phyloP scores from a whole-genome alignment of 2,797 vertebrate species.

The Eupleurogrammus muticus region DNA sequence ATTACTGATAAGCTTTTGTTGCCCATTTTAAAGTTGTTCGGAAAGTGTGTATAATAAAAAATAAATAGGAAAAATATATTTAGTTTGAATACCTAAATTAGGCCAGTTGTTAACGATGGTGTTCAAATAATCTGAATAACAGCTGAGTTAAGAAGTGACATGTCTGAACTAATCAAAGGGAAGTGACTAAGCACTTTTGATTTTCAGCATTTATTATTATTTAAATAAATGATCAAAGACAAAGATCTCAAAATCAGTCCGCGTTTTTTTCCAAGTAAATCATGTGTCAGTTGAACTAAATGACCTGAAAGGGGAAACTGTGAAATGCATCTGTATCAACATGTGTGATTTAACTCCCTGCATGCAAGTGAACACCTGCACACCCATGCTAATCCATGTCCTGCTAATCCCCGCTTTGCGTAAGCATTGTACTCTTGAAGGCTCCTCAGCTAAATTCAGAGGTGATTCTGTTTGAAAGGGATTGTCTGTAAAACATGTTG shows the following conservation, averaged over 20 bases:
- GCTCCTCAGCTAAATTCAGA: neutral
- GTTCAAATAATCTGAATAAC: too few species aligned
- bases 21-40: too few species aligned
- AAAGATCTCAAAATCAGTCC: neutral
- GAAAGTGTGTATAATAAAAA: too few species aligned
- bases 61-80: neutral
- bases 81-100: neutral
- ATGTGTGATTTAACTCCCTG: constrained; percentile 36
- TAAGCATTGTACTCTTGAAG: constrained; percentile 8
- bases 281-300: neutral
- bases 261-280: neutral
- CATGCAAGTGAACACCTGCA: constrained; percentile 52
- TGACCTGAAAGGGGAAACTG: neutral
- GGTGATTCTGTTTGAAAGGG: constrained; percentile 8
- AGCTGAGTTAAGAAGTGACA: neutral
- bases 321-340: neutral
- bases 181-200: too few species aligned
- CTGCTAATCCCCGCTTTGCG: constrained; percentile 38
- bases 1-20: too few species aligned
- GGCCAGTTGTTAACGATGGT: neutral
- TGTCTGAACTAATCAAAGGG: too few species aligned
- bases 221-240: neutral
- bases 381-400: constrained; percentile 45
- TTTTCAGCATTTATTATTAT: neutral
- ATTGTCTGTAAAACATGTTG: constrained; percentile 11